phyloP scores from a whole-genome alignment of 2,113 vertebrate genomes.

The Scortum barcoo region DNA sequence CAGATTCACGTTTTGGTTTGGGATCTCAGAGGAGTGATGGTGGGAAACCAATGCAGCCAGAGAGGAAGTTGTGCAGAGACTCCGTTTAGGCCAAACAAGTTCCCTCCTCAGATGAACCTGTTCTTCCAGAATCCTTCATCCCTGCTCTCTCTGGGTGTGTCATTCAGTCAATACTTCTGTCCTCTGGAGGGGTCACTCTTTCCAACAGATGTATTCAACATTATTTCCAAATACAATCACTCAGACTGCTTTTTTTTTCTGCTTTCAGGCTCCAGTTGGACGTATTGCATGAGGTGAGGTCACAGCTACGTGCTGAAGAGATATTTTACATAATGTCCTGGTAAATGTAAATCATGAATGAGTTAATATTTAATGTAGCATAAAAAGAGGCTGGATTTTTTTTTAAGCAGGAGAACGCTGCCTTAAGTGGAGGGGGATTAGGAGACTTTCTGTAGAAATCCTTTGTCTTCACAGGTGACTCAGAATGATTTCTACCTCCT shows the following conservation, averaged over 20 bases:
- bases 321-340: not conserved
- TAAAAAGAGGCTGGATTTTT: not conserved
- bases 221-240: not conserved
- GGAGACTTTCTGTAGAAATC: not conserved
- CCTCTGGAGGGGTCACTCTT: conserved; percentile 6
- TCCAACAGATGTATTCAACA: not conserved
- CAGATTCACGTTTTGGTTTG: no score
- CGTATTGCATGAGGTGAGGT: not conserved
- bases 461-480: not conserved
- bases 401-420: not conserved
- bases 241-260: not conserved
- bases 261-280: not conserved
- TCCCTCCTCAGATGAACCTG: conserved; percentile 17
- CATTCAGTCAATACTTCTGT: not conserved
- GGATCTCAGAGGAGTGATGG: not conserved
- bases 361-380: not conserved
- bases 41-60: not conserved
- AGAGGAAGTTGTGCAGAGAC: conserved; percentile 7
- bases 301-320: not conserved
- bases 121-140: conserved; percentile 19
- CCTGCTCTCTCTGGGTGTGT: conserved; percentile 25
- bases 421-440: not conserved
- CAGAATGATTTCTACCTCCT: not conserved
- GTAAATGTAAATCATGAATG: not conserved
- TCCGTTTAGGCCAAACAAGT: not conserved